Base-by-base conservation (phyloP, 2,888 invertebrate species). In the Heteromurus nitidus region DNA sequence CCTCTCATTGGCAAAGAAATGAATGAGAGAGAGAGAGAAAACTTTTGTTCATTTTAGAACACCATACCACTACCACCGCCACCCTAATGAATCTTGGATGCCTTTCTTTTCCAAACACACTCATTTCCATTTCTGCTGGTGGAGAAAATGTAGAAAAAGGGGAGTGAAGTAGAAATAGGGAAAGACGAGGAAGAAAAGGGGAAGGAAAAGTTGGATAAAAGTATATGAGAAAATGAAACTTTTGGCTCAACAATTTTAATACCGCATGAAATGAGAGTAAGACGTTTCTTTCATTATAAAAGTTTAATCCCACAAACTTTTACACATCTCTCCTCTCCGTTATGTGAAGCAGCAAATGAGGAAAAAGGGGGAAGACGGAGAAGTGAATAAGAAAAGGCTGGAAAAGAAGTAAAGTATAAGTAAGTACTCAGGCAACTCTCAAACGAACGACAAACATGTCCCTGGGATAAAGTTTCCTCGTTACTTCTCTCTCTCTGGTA, bases 1-100 rank as follows among this genome's bases (percentile, higher is more conserved):
- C 72, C 67, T 65, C 55, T n/a, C n/a, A n/a, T 73, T 67, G 73
- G 80, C 64, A 72, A 79, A 72, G 73, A 73, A 80, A 80, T 80
- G 68, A 80, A 80, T 80, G 80, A 73, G 73, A 80, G n/a, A n/a
- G n/a, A n/a, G n/a, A n/a, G n/a, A n/a, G n/a, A n/a, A n/a, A 80
- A 80, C 72, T 80, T 80, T 80, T 80, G 80, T 73, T 80, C 47
- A 47, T 72, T 24, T n/a, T 44, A 72, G 69, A 16, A 5, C 11
- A n/a, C 50, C 55, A 22, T 55, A 5, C 50, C 42, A 20, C n/a
- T n/a, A n/a, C n/a, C n/a, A n/a, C n/a, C 18, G 18, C 20, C 30
- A 13, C 69, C 80, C 65, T 80, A 53, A 67, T 73, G 72, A 80
- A 67, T 31, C 31, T 80, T 55, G 31, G 28, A 72, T 36, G 55